Evolutionary conservation across 2,888 invertebrate genomes (phyloP).

Genomic region (Calliopum simillimum): DNA sequence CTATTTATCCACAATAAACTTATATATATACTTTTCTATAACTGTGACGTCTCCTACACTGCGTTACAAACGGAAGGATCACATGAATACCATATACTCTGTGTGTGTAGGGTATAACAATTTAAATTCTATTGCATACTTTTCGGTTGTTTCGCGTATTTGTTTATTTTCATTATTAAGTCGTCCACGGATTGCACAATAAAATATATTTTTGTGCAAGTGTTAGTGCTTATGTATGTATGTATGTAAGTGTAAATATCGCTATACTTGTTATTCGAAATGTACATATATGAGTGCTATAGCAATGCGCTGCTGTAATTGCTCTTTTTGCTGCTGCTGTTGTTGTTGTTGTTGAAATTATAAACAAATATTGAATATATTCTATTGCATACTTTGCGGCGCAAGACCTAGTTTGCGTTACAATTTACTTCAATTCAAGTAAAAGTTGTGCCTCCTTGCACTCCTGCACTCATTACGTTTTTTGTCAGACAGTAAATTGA

Average conservation of each 20-base stretch:
- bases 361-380: slow-evolving; percentile 7
- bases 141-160: neutral
- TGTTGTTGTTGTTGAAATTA: neutral
- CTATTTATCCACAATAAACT: no score
- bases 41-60: no score
- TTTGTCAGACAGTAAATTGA: neutral
- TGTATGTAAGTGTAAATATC: slow-evolving; percentile 30
- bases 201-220: neutral
- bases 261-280: slow-evolving; percentile 20
- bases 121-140: no score
- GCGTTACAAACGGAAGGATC: no score
- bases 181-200: no score
- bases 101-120: no score
- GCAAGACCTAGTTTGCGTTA: neutral
- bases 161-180: neutral
- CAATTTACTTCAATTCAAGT: neutral
- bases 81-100: no score
- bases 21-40: no score
- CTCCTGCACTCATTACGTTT: neutral
- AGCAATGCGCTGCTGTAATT: neutral
- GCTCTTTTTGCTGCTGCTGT: slow-evolving; percentile 9
- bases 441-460: neutral
- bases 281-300: slow-evolving; percentile 3
- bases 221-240: slow-evolving; percentile 13
- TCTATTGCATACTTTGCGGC: slow-evolving; percentile 16